Conservation (phyloP, 2,113 vertebrate genomes). For the Misgurnus mizolepis region DNA sequence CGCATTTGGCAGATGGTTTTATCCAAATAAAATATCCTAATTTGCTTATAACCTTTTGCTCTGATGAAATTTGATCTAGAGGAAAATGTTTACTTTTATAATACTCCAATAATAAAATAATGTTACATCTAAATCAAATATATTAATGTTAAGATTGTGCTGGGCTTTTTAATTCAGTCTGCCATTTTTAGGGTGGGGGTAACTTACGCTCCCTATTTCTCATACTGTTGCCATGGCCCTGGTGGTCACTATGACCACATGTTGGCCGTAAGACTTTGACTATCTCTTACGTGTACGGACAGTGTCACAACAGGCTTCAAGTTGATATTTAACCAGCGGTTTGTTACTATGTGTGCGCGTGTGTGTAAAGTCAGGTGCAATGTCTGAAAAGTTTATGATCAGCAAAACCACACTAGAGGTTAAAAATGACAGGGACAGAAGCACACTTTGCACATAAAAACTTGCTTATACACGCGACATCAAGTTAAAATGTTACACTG, state of each 20-base stretch:
- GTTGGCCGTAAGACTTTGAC: slow-evolving; percentile 40
- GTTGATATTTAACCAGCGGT: slow-evolving; percentile 54
- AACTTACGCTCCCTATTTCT: background rate
- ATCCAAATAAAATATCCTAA: too few species aligned
- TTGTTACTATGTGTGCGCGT: slow-evolving; percentile 2
- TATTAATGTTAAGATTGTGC: too few species aligned
- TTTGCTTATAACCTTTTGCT: too few species aligned
- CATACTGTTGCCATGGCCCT: slow-evolving; percentile 26
- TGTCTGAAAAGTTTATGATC: slow-evolving; percentile 3
- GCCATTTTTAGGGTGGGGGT: slow-evolving; percentile 3
- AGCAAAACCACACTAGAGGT: slow-evolving; percentile 6
- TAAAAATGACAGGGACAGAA: background rate
- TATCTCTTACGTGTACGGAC: slow-evolving; percentile 35
- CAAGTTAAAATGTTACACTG: background rate
- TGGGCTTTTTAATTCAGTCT: background rate
- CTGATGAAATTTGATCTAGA: too few species aligned
- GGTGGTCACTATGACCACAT: slow-evolving; percentile 42
- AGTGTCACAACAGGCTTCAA: slow-evolving; percentile 16
- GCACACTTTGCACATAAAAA: background rate
- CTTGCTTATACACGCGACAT: background rate
- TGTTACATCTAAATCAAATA: too few species aligned
- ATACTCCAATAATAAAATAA: too few species aligned
- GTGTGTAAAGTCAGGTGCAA: background rate
- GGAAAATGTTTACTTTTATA: too few species aligned
- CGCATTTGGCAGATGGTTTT: too few species aligned